Evolutionary conservation across 1,140 invertebrate genomes (phyloP).

Genomic region (Galendromus occidentalis): DNA sequence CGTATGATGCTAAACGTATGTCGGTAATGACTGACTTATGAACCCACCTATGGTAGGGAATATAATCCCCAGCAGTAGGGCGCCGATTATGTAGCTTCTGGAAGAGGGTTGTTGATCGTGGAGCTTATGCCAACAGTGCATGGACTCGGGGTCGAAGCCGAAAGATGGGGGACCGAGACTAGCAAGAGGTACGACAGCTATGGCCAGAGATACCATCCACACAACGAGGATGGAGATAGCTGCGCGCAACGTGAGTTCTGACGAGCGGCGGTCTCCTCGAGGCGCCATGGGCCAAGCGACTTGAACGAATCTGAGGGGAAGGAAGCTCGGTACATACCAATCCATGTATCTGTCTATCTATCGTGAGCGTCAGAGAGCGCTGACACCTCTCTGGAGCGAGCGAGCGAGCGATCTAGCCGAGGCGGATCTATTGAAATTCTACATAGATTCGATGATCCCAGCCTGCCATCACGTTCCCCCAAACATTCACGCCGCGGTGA

Average conservation of each 20-base stretch:
- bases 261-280: background rate
- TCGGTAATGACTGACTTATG: background rate
- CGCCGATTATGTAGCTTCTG: background rate
- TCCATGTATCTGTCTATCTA: too few relatives aligned
- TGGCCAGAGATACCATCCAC: slow-evolving; percentile 2
- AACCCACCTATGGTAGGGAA: background rate
- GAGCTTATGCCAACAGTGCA: slow-evolving; percentile 1
- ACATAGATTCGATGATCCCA: too few relatives aligned
- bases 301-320: background rate
- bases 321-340: background rate
- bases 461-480: too few relatives aligned
- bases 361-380: too few relatives aligned
- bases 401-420: too few relatives aligned
- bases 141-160: background rate
- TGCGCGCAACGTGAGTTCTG: background rate
- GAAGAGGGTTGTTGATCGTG: background rate
- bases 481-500: too few relatives aligned
- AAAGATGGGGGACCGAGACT: background rate
- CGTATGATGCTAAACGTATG: too few relatives aligned
- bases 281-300: background rate
- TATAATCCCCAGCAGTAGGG: background rate
- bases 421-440: too few relatives aligned
- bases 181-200: background rate
- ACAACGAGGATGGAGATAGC: background rate
- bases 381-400: too few relatives aligned